phyloP scores from a whole-genome alignment of 2,113 vertebrate species.

The Sigmodon hispidus region DNA sequence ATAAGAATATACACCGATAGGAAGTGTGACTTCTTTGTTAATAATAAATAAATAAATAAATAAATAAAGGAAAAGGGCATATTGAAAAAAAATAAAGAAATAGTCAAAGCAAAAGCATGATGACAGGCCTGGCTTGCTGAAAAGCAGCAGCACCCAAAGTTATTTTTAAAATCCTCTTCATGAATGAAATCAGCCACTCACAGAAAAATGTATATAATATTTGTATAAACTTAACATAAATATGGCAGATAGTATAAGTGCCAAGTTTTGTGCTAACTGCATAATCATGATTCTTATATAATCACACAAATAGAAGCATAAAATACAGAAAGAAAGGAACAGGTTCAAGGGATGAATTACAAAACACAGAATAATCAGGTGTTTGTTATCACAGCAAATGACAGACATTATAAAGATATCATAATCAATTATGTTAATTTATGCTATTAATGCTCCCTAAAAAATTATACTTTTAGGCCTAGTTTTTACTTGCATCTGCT shows the following conservation, averaged over 20 bases:
- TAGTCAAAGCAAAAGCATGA: too few species aligned
- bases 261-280: neutral
- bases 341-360: neutral
- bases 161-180: neutral
- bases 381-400: neutral
- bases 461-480: too few species aligned
- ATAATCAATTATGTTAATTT: neutral
- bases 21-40: too few species aligned
- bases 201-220: neutral
- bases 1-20: too few species aligned
- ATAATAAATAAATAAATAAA: too few species aligned
- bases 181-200: neutral
- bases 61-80: too few species aligned
- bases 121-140: too few species aligned
- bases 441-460: neutral
- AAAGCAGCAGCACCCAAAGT: too few species aligned
- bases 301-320: too few species aligned
- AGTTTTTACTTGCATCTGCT: neutral
- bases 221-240: neutral
- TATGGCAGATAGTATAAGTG: neutral
- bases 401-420: neutral
- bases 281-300: neutral
- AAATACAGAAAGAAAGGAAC: too few species aligned
- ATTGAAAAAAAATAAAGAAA: too few species aligned
- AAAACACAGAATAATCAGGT: neutral